These are phyloP conservation scores for Athalia circularis DNA, from an alignment of 2,888 invertebrate genomes.

Conservation along the genomic window DNA sequence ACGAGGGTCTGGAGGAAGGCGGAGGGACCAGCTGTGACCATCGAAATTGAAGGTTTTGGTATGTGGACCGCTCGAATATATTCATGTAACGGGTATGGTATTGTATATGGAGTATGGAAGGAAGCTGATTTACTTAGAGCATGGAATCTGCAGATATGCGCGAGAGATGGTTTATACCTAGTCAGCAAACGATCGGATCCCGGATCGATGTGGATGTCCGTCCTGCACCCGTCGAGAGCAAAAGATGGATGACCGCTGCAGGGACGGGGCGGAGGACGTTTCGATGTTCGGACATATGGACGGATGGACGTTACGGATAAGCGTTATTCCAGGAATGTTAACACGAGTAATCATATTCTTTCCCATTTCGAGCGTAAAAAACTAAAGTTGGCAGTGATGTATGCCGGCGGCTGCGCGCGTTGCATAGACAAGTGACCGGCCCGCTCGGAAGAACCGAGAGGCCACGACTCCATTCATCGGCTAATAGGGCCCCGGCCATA, in stretches of 20 bases:
- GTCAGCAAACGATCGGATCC: not conserved
- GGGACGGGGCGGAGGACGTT: slow-evolving; percentile 46
- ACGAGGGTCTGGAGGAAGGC: too few species aligned
- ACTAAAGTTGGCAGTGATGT: slow-evolving; percentile 69
- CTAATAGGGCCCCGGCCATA: slow-evolving; percentile 53
- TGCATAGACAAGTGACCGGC: slow-evolving; percentile 65
- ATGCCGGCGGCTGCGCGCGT: slow-evolving; percentile 67
- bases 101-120: not conserved
- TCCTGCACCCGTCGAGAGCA: slow-evolving; percentile 45
- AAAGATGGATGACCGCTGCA: slow-evolving; percentile 56
- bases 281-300: slow-evolving; percentile 49
- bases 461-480: slow-evolving; percentile 64
- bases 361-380: slow-evolving; percentile 67
- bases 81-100: too few species aligned
- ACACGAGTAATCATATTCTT: slow-evolving; percentile 69
- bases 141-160: slow-evolving; percentile 10
- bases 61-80: too few species aligned
- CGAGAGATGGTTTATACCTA: not conserved
- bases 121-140: slow-evolving; percentile 7
- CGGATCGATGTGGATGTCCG: slow-evolving; percentile 21
- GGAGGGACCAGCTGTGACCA: too few species aligned
- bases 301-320: slow-evolving; percentile 42
- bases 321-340: slow-evolving; percentile 68
- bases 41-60: too few species aligned
- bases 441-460: slow-evolving; percentile 57